phyloP scores from a whole-genome alignment of 2,113 vertebrate genomes.

The Crypturellus undulatus region DNA sequence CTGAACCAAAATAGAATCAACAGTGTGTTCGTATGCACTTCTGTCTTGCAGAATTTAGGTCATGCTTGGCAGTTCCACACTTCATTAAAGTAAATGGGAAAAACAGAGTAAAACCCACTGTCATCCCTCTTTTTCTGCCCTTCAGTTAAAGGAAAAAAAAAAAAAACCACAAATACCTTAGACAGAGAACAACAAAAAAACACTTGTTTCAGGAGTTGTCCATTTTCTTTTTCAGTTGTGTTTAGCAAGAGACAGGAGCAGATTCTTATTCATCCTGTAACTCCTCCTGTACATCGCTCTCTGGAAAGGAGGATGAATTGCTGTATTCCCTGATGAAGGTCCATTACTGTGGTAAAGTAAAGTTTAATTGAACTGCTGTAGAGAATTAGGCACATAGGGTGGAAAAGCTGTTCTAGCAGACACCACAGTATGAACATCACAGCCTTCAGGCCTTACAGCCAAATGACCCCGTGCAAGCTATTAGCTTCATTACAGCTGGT shows the following conservation, averaged over 20 bases:
- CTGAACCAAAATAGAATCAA: conserved; percentile 3
- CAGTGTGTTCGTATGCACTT: conserved; percentile 20
- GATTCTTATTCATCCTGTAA: not conserved
- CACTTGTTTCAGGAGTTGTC: not conserved
- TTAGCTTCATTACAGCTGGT: not conserved
- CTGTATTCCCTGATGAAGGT: not conserved
- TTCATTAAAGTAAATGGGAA: conserved; percentile 52
- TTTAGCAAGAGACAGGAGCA: not conserved
- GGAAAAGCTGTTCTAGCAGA: not conserved
- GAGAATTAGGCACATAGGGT: not conserved
- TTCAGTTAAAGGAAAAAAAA: not conserved
- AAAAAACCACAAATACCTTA: not conserved
- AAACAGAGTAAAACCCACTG: conserved; percentile 23
- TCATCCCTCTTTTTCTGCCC: conserved; percentile 1
- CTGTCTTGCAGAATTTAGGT: conserved; percentile 64
- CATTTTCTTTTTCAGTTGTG: not conserved
- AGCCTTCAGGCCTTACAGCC: not conserved
- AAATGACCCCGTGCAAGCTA: not conserved
- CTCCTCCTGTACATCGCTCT: not conserved
- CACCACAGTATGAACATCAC: not conserved
- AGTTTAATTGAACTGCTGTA: not conserved
- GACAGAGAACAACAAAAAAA: not conserved
- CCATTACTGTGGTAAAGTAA: not conserved
- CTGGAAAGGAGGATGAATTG: not conserved
- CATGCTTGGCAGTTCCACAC: conserved; percentile 7